Evolutionary conservation across 2,888 invertebrate species (phyloP).

Genomic region (Hipparchia sbordonii): DNA sequence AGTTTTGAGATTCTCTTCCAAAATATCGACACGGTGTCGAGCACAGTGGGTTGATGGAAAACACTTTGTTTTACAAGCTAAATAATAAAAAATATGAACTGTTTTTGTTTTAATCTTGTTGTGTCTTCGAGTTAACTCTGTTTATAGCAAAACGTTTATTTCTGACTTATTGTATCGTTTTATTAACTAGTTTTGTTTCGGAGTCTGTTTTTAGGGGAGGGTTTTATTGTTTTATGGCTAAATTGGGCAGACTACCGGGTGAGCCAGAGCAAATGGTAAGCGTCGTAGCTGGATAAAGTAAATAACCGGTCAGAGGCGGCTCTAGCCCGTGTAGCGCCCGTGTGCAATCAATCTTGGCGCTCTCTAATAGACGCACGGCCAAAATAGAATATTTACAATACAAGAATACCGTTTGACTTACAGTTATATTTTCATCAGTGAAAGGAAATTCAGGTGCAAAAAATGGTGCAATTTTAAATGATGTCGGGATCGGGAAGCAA

Average conservation of each 20-base stretch:
- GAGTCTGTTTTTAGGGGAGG: constrained; percentile 17
- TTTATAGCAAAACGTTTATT: constrained; percentile 54
- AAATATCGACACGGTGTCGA: constrained; percentile 35
- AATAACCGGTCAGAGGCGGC: no score
- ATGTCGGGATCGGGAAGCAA: no score
- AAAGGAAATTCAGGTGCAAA: no score
- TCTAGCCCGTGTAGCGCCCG: no score
- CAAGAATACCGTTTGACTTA: no score
- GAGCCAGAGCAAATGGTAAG: neutral
- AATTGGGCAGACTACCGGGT: constrained; percentile 3
- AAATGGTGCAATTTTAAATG: no score
- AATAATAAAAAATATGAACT: constrained; percentile 50
- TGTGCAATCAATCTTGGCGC: no score
- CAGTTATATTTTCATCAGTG: no score
- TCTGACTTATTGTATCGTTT: constrained; percentile 76
- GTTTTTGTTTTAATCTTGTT: constrained; percentile 55
- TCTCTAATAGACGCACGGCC: no score
- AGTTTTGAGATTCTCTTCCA: constrained; percentile 21
- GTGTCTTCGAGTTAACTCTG: constrained; percentile 54
- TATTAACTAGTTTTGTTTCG: constrained; percentile 63
- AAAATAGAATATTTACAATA: no score
- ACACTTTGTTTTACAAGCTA: constrained; percentile 30
- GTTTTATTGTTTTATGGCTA: constrained; percentile 10
- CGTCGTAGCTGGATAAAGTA: neutral
- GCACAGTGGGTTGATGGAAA: constrained; percentile 40